phyloP scores from a whole-genome alignment of 2,113 vertebrate species.

The Chloropsis cyanopogon region DNA sequence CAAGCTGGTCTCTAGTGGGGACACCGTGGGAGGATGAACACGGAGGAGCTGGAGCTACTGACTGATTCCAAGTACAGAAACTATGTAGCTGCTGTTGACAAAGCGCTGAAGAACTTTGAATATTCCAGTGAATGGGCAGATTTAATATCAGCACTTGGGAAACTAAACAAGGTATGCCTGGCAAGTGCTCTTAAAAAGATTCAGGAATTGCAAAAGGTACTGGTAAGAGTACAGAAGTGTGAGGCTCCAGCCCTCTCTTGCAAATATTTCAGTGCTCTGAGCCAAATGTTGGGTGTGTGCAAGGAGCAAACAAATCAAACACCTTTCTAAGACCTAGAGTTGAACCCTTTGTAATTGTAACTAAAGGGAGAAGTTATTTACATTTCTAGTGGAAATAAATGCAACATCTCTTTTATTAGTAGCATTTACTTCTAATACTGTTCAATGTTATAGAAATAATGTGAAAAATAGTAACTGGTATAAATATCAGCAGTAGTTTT shows the following conservation, averaged over 20 bases:
- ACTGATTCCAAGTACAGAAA: conserved; percentile 98
- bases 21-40: conserved; percentile 93
- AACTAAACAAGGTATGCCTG: conserved; percentile 91
- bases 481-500: background rate
- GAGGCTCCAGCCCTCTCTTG: background rate
- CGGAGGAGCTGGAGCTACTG: conserved; percentile 96
- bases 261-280: background rate
- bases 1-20: conserved; percentile 76
- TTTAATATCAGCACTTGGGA: conserved; percentile 96
- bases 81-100: conserved; percentile 97
- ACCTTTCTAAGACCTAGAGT: background rate
- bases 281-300: background rate
- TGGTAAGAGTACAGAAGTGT: background rate
- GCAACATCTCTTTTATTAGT: background rate
- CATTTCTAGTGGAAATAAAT: background rate
- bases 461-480: background rate
- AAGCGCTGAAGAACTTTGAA: conserved; percentile 98
- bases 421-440: background rate
- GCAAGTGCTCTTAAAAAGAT: background rate
- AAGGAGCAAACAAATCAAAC: background rate
- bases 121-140: conserved; percentile 99
- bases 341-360: background rate
- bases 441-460: background rate
- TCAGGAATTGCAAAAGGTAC: background rate
- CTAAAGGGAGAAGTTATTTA: background rate